Conservation (phyloP, 2,113 vertebrate species). For the Peromyscus maniculatus region DNA sequence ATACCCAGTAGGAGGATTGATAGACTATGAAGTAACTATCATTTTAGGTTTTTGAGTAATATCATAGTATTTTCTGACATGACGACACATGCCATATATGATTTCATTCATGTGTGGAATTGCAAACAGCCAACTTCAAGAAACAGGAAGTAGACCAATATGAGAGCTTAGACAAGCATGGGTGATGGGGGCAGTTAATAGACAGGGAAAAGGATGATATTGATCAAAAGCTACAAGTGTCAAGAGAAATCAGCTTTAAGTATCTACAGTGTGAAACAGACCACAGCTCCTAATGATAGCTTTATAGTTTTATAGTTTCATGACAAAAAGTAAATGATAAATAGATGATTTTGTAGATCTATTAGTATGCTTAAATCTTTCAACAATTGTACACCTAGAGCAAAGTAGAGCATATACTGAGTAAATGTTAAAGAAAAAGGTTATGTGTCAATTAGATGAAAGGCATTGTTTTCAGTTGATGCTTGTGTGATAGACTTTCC, state of each 20-base stretch:
- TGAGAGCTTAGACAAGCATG: neutral
- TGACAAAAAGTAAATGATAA: neutral
- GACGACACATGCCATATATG: neutral
- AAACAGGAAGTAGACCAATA: neutral
- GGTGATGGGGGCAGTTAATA: rapidly evolving
- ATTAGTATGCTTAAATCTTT: neutral
- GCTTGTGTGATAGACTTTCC: neutral
- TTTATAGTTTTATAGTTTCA: neutral
- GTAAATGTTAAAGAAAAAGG: neutral
- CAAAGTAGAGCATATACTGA: too few relatives aligned
- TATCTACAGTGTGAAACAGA: neutral
- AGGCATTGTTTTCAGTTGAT: rapidly evolving
- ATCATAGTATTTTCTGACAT: neutral
- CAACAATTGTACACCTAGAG: neutral
- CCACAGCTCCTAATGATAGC: neutral
- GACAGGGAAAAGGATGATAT: neutral
- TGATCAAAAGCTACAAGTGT: neutral
- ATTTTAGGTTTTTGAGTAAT: neutral
- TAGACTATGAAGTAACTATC: neutral
- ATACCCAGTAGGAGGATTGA: neutral
- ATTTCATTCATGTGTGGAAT: neutral
- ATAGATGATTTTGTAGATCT: neutral
- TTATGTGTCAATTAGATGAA: neutral
- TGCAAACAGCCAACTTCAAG: neutral
- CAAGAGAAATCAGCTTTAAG: neutral